These are phyloP conservation scores for Ormyrus pomaceus DNA, from an alignment of 2,888 invertebrate species.

Conservation along the genomic window DNA sequence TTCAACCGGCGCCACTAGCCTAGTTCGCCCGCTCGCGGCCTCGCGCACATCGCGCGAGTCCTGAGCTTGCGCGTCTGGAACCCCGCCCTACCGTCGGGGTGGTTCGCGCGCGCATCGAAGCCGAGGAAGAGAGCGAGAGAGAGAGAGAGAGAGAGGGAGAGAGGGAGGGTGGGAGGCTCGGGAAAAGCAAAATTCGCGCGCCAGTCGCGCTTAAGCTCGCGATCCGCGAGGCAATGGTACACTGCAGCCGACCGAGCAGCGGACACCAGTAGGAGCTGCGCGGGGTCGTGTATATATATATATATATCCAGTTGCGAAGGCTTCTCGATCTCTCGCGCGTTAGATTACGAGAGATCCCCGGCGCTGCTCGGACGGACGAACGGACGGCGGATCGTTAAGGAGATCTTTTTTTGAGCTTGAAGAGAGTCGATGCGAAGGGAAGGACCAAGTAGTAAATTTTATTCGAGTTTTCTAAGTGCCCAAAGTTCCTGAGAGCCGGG, in stretches of 20 bases:
- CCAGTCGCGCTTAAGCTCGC: slow-evolving; percentile 66
- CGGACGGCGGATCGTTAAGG: too few species aligned
- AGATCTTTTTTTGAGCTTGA: slow-evolving; percentile 20
- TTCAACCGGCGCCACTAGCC: background rate
- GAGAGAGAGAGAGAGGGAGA: too few species aligned
- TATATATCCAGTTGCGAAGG: too few species aligned
- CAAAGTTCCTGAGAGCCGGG: slow-evolving; percentile 22
- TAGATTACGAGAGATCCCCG: too few species aligned
- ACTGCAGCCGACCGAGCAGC: slow-evolving; percentile 43
- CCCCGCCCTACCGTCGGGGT: slow-evolving; percentile 72
- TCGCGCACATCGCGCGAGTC: background rate
- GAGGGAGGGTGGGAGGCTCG: background rate
- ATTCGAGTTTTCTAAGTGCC: slow-evolving; percentile 28
- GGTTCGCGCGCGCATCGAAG: slow-evolving; percentile 59
- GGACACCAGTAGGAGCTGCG: too few species aligned
- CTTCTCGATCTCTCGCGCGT: too few species aligned
- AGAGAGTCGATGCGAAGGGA: background rate
- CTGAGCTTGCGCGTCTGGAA: slow-evolving; percentile 71
- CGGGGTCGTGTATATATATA: too few species aligned
- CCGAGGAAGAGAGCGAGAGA: slow-evolving; percentile 54
- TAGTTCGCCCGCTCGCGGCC: background rate
- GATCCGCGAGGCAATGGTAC: slow-evolving; percentile 66
- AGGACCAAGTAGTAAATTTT: slow-evolving; percentile 20
- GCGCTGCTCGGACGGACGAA: too few species aligned
- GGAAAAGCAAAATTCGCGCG: slow-evolving; percentile 31